Conservation (phyloP, 2,797 vertebrate genomes). For the Paguma larvata region DNA sequence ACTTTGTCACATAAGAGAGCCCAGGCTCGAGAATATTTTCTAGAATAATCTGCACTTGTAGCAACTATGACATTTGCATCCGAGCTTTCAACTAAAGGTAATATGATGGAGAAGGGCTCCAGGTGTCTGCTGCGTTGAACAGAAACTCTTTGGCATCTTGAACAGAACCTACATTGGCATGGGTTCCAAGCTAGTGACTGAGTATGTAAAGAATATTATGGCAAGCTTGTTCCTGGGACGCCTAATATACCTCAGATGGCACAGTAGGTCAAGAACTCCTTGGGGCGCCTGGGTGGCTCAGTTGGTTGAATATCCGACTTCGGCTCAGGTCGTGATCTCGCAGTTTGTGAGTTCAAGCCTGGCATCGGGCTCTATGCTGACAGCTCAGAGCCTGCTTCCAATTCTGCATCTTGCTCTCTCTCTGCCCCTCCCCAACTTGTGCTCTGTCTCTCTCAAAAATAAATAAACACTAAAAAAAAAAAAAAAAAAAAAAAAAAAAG, state of each 20-base stretch:
- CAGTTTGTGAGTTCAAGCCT: too few species aligned
- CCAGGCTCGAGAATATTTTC: neutral
- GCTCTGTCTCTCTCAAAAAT: too few species aligned
- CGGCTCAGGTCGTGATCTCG: too few species aligned
- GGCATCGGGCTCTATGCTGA: too few species aligned
- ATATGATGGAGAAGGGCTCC: fast-evolving
- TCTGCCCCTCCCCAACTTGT: too few species aligned
- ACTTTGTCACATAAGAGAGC: neutral
- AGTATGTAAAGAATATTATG: fast-evolving
- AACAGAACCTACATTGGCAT: fast-evolving
- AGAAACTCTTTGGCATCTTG: neutral
- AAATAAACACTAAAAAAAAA: too few species aligned
- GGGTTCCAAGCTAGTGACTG: neutral
- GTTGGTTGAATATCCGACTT: too few species aligned
- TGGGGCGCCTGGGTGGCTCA: too few species aligned
- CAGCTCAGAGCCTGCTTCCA: too few species aligned
- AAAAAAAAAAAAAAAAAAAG: neutral
- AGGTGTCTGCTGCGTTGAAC: neutral
- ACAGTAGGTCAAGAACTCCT: neutral
- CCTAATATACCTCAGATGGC: too few species aligned
- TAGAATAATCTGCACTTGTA: fast-evolving
- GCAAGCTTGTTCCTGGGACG: neutral
- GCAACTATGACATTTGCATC: too few species aligned
- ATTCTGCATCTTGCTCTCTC: too few species aligned
- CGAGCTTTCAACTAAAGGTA: neutral